Conservation (phyloP, 2,113 vertebrate species). For the Pterocles orientalis region DNA sequence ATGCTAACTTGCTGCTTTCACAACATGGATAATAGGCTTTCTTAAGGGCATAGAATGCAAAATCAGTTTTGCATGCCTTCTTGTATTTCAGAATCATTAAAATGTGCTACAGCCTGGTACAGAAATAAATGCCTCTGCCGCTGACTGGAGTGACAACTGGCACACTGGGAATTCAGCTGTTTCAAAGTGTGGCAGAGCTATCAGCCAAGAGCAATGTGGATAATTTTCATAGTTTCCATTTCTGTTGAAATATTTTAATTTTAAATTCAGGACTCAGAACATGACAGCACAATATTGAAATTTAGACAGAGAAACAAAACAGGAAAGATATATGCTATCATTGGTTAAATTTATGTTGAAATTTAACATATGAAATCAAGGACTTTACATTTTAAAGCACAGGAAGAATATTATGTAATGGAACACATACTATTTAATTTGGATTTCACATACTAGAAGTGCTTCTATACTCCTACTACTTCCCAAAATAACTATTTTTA, state of each 20-base stretch:
- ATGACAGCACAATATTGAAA: background rate
- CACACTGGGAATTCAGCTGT: background rate
- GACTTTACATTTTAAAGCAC: background rate
- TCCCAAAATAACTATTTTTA: background rate
- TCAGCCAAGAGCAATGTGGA: background rate
- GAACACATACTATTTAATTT: background rate
- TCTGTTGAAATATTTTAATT: slow-evolving; percentile 1
- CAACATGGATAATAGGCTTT: slow-evolving; percentile 61
- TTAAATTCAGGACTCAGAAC: background rate
- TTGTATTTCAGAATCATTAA: slow-evolving; percentile 49
- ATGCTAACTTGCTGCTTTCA: slow-evolving; percentile 67
- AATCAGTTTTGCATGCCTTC: slow-evolving; percentile 29
- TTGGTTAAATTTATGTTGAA: background rate
- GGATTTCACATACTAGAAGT: background rate
- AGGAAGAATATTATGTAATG: background rate
- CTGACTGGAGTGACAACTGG: slow-evolving; percentile 34
- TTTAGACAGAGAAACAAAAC: background rate
- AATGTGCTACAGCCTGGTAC: background rate
- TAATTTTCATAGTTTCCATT: background rate
- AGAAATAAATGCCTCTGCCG: slow-evolving; percentile 16
- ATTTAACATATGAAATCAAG: background rate
- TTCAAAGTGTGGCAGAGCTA: background rate
- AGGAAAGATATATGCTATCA: background rate
- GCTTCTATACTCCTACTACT: background rate
- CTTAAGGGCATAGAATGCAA: slow-evolving; percentile 46